Percentiles rank a stretch among this genome's conserved stretches.
Evolutionary conservation across 2,888 invertebrate genomes (phyloP).

Genomic region (Ormyrus labotus): DNA sequence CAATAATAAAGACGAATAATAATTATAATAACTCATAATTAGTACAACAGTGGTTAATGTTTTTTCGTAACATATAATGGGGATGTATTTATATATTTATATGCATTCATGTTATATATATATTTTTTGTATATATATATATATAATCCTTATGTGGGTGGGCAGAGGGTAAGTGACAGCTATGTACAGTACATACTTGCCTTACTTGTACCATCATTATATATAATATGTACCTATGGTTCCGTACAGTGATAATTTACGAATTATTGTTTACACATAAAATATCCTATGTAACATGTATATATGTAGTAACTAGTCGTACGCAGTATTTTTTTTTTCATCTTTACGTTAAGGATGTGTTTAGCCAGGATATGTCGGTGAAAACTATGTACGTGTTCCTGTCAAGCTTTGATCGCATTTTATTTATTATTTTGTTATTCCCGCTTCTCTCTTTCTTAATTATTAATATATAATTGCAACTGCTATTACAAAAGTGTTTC

Average conservation of each 20-base stretch:
- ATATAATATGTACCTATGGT: slow-evolving; percentile 65
- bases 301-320: slow-evolving; percentile 68
- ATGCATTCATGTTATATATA: slow-evolving; percentile 61
- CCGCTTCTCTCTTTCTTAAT: slow-evolving; percentile 27
- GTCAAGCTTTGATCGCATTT: slow-evolving; percentile 53
- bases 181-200: slow-evolving; percentile 75
- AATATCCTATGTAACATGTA: slow-evolving; percentile 72
- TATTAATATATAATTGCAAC: slow-evolving; percentile 49
- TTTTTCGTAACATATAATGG: slow-evolving; percentile 62
- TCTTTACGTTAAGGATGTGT: slow-evolving; percentile 72
- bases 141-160: slow-evolving; percentile 65
- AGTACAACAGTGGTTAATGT: slow-evolving; percentile 74
- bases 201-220: slow-evolving; percentile 73
- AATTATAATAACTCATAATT: slow-evolving; percentile 66
- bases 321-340: slow-evolving; percentile 65
- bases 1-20: slow-evolving; percentile 59
- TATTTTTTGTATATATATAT: slow-evolving; percentile 56
- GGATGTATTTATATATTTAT: slow-evolving; percentile 58
- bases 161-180: slow-evolving; percentile 71
- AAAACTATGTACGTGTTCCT: slow-evolving; percentile 69
- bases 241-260: slow-evolving; percentile 66
- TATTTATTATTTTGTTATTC: slow-evolving; percentile 56
- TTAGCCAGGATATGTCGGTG: slow-evolving; percentile 75
- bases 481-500: slow-evolving; percentile 54
- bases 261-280: slow-evolving; percentile 72